Evolutionary conservation across 1,140 invertebrate genomes (phyloP), one percentile per base, ranked within the genome.

Genomic region (Drosophila melanica): DNA sequence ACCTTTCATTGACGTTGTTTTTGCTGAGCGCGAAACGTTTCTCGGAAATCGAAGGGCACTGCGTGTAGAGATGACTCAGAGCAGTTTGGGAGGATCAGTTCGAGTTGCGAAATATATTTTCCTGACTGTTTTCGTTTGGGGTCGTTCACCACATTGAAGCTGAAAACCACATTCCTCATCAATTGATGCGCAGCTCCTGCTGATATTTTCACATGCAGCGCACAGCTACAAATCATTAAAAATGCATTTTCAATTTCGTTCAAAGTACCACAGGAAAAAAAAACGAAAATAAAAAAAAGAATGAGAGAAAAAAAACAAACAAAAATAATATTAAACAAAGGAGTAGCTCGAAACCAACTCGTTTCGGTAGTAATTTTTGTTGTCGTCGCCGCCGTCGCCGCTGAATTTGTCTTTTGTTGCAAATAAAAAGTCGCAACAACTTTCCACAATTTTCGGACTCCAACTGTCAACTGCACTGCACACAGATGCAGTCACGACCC

Each of bases 161-260:
- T 41, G 37, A 20, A 23, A 14, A 23, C 30, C 59, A 55, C 62
- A 63, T 57, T 63, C 23, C 35, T 54, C 35, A 64, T 71, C 60
- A 64, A 77, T 78, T 68, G 55, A 62, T 69, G 66, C 66, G 42
- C 54, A 53, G 41, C 42, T 60, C 55, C 59, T 75, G 68, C 59
- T 75, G 68, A 68, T 68, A 73, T 73, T 68, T 68, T 60, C 70
- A 64, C 75, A 77, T 74, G 60, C 79, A 65, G 64, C 74, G 42
- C 78, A 50, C 45, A 80, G 79, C 78, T 69, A 76, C 79, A 81
- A 75, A 82, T 82, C 79, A 82, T 82, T 82, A 82, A 82, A 82
- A 82, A 82, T 82, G 62, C 73, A 82, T 82, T 82, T 82, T 82
- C 79, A 82, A 82, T 82, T 82, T 84, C 80, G 75, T 75, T 50